Conservation (phyloP, 1,140 invertebrate species). For the Hetaerina americana region DNA sequence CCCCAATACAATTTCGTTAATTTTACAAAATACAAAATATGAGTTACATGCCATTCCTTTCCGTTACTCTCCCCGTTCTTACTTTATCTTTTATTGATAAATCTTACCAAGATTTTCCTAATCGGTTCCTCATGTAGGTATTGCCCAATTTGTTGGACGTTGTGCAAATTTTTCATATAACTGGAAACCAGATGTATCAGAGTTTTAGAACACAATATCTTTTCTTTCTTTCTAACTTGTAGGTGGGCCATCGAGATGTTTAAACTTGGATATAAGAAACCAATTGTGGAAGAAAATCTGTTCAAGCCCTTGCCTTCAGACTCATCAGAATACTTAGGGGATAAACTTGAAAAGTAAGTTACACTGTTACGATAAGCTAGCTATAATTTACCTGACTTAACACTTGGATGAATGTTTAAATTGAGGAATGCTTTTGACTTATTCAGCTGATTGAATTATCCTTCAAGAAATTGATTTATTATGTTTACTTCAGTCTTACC, state of each 20-base stretch:
- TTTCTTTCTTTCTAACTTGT: slow-evolving; percentile 7
- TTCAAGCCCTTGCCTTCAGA: slow-evolving; percentile 26
- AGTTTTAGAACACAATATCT: background rate
- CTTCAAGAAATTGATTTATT: no score
- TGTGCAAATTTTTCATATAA: background rate
- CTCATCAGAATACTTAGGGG: slow-evolving; percentile 41
- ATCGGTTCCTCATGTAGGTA: background rate
- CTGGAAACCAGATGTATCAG: background rate
- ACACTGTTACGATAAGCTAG: no score
- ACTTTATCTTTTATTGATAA: slow-evolving; percentile 28
- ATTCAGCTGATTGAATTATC: no score
- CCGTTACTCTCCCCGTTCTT: no score
- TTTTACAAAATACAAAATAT: no score
- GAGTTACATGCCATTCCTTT: no score
- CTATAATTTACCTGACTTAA: no score
- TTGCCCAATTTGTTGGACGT: background rate
- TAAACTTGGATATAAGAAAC: slow-evolving; percentile 21
- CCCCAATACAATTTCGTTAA: no score
- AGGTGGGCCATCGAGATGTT: slow-evolving; percentile 28
- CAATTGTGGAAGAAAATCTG: slow-evolving; percentile 26
- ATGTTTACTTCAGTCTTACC: no score
- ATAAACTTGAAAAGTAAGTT: slow-evolving; percentile 45
- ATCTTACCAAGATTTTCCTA: background rate
- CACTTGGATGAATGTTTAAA: no score
- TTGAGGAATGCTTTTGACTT: no score